phyloP scores from a whole-genome alignment of 1,140 invertebrate species.

The Drosophila albomicans region DNA sequence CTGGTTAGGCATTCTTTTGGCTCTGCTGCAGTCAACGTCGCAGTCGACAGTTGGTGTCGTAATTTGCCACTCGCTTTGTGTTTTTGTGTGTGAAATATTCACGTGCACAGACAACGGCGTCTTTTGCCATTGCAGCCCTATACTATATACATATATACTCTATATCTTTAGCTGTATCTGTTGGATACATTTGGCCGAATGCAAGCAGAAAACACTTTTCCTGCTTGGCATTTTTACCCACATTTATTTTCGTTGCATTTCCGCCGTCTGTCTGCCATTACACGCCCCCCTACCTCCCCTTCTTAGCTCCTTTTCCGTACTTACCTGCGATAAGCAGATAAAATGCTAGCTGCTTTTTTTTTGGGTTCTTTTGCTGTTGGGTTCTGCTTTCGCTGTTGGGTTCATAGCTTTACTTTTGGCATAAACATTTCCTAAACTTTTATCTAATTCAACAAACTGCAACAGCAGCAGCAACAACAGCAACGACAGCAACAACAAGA shows the following conservation, averaged over 20 bases:
- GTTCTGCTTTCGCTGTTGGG: conserved; percentile 31
- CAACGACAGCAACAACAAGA: conserved; percentile 28
- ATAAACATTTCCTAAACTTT: conserved; percentile 83
- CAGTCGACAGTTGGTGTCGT: conserved; percentile 33
- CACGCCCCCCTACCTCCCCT: not conserved
- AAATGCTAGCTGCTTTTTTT: conserved; percentile 13
- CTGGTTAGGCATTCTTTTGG: conserved; percentile 74
- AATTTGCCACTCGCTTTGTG: conserved; percentile 45
- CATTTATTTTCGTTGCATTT: conserved; percentile 80
- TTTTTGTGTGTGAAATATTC: conserved; percentile 70
- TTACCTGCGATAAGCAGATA: conserved; percentile 33
- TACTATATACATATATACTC: not conserved
- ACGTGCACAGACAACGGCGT: conserved; percentile 49
- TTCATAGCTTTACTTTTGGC: conserved; percentile 64
- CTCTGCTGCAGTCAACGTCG: conserved; percentile 1
- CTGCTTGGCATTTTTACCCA: conserved; percentile 71
- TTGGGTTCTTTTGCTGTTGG: not conserved
- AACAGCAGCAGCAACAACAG: conserved; percentile 24
- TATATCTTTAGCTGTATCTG: conserved; percentile 27
- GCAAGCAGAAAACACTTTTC: conserved; percentile 47
- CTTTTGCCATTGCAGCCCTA: conserved; percentile 19
- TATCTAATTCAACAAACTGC: conserved; percentile 82
- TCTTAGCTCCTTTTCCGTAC: not conserved
- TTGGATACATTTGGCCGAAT: conserved; percentile 17
- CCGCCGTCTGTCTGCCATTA: conserved; percentile 57